phyloP scores from a whole-genome alignment of 2,113 vertebrate genomes.

The Nothobranchius furzeri region DNA sequence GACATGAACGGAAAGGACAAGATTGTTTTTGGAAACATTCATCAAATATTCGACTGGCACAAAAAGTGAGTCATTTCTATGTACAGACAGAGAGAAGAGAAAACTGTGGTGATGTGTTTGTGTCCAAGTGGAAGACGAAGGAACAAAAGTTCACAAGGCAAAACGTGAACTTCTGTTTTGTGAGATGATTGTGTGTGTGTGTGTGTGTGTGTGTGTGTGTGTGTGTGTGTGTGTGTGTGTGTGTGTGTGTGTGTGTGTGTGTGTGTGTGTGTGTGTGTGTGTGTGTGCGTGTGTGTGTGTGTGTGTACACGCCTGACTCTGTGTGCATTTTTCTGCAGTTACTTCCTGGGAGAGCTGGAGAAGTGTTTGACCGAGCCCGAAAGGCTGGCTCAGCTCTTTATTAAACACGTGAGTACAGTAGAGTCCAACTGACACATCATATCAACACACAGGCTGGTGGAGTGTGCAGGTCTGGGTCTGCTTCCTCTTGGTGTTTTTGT shows the following conservation, averaged over 20 bases:
- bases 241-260: no score
- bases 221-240: no score
- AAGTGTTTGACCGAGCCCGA: conserved; percentile 88
- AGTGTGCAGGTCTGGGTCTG: conserved; percentile 23
- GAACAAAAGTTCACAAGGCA: conserved; percentile 54
- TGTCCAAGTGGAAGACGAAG: conserved; percentile 32
- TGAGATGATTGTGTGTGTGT: conserved; percentile 26
- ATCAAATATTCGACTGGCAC: conserved; percentile 95
- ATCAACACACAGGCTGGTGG: conserved; percentile 18
- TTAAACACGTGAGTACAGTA: conserved; percentile 87
- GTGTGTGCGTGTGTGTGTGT: no score
- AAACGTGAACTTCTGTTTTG: conserved; percentile 51
- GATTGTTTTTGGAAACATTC: conserved; percentile 93
- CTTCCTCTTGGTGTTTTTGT: conserved; percentile 47
- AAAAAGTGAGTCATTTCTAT: conserved; percentile 84
- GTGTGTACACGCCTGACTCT: conserved; percentile 11
- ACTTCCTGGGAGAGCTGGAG: conserved; percentile 89
- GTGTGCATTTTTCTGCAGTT: conserved; percentile 71
- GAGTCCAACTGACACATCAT: conserved; percentile 1
- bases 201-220: neutral
- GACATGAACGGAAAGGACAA: conserved; percentile 92
- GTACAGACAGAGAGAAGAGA: neutral
- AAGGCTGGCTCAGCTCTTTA: conserved; percentile 90
- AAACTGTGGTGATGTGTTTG: conserved; percentile 35
- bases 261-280: no score